Evolutionary conservation across 2,888 invertebrate species (phyloP).

Genomic region (Sipunculus nudus): DNA sequence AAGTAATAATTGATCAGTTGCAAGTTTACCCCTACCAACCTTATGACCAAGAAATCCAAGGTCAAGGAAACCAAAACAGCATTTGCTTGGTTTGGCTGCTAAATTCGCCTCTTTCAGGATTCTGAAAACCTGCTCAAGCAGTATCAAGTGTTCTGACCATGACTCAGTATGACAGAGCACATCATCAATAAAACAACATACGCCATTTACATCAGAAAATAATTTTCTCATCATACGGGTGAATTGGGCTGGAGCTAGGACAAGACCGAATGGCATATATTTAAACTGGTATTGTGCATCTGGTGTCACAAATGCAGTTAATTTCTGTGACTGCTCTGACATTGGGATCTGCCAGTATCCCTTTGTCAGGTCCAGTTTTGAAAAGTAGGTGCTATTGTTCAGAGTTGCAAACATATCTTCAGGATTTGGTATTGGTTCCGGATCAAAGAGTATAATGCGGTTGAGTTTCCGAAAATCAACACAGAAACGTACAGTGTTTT

Average conservation of each 20-base stretch:
- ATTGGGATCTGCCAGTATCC: conserved; percentile 1
- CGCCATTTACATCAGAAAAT: conserved; percentile 2
- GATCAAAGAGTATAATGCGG: background rate
- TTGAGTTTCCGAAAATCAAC: background rate
- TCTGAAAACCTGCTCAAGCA: background rate
- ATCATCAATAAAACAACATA: conserved; percentile 15
- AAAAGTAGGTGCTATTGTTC: background rate
- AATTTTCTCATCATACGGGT: conserved; percentile 16
- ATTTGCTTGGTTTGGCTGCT: conserved; percentile 11
- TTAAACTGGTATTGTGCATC: conserved; percentile 3
- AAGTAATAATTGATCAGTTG: background rate
- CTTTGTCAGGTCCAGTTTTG: background rate
- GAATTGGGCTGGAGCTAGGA: conserved; percentile 9
- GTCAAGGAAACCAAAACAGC: conserved; percentile 2
- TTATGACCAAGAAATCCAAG: conserved; percentile 17
- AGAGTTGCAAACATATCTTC: background rate
- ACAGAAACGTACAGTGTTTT: background rate
- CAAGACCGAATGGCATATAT: conserved; percentile 13
- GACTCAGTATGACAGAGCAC: conserved; percentile 3
- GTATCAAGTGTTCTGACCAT: conserved; percentile 8
- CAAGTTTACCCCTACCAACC: background rate
- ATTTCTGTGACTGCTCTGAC: background rate
- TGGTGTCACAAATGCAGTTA: conserved; percentile 5
- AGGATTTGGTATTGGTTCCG: background rate
- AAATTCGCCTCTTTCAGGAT: too few species aligned